Evolutionary conservation across 2,888 invertebrate genomes (phyloP).

Genomic region (Eulithis testata): DNA sequence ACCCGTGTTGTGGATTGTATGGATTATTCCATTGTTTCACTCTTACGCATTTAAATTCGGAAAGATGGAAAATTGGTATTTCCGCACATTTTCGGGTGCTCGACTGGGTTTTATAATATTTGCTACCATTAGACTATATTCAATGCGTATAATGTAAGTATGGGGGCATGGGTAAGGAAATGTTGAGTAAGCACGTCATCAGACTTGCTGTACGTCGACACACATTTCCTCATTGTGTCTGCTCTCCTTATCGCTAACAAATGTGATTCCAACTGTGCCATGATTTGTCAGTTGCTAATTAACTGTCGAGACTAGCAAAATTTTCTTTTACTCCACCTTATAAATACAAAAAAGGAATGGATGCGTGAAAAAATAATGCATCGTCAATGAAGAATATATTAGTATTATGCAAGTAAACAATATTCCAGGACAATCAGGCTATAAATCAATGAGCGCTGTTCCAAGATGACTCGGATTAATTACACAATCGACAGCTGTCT

Average conservation of each 20-base stretch:
- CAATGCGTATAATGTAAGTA: not conserved
- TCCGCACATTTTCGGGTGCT: no score
- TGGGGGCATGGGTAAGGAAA: not conserved
- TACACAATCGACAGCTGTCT: constrained; percentile 46
- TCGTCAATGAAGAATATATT: not conserved
- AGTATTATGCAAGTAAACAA: constrained; percentile 30
- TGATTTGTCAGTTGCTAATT: no score
- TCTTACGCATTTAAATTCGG: no score
- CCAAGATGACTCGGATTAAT: constrained; percentile 69
- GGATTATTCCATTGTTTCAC: not conserved
- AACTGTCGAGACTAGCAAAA: no score
- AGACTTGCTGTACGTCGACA: constrained; percentile 17
- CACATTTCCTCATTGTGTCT: constrained; percentile 30
- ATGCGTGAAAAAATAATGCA: no score
- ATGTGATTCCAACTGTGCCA: constrained; percentile 4
- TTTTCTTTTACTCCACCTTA: no score
- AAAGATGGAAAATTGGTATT: no score
- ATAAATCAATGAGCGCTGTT: constrained; percentile 61
- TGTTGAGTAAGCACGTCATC: constrained; percentile 10
- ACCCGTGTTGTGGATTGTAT: not conserved
- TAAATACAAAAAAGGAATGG: no score
- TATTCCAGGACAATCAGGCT: constrained; percentile 39
- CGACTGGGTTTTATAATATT: no score
- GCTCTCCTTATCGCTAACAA: constrained; percentile 26
- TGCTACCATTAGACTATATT: no score